Evolutionary conservation across 2,797 vertebrate species (phyloP).

Genomic region (Argentina silus): DNA sequence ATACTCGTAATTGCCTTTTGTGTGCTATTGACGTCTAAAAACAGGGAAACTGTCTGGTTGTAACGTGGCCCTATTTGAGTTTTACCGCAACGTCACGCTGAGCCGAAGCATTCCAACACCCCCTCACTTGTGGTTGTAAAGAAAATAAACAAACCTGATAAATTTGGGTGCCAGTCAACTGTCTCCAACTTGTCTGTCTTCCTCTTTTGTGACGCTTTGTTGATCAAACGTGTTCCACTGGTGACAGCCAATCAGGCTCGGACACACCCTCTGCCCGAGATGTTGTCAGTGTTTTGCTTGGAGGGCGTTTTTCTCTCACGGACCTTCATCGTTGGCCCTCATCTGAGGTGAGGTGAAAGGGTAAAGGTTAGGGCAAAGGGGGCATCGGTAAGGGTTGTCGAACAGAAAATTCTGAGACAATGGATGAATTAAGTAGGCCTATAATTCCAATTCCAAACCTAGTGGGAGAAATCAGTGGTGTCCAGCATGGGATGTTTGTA

Average conservation of each 20-base stretch:
- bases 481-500: not conserved
- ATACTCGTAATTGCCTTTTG: constrained; percentile 4
- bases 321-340: constrained; percentile 10
- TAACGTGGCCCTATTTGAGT: constrained; percentile 25
- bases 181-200: constrained; percentile 33
- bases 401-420: not conserved
- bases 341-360: not conserved
- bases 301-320: constrained; percentile 31
- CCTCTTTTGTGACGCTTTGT: constrained; percentile 15
- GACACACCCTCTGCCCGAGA: constrained; percentile 34
- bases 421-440: not conserved
- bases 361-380: not conserved
- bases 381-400: not conserved
- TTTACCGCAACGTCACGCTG: constrained; percentile 29
- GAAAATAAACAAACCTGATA: constrained; percentile 32
- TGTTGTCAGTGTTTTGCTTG: constrained; percentile 56
- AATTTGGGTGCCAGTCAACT: not conserved
- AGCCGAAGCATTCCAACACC: constrained; percentile 56
- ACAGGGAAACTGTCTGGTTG: constrained; percentile 19
- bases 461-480: not conserved
- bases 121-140: constrained; percentile 44
- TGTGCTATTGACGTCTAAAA: constrained; percentile 15
- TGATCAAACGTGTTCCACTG: constrained; percentile 45
- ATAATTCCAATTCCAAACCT: not conserved
- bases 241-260: constrained; percentile 25